Evolutionary conservation across 2,797 vertebrate genomes (phyloP).

Genomic region (Amphiprion clarkii): DNA sequence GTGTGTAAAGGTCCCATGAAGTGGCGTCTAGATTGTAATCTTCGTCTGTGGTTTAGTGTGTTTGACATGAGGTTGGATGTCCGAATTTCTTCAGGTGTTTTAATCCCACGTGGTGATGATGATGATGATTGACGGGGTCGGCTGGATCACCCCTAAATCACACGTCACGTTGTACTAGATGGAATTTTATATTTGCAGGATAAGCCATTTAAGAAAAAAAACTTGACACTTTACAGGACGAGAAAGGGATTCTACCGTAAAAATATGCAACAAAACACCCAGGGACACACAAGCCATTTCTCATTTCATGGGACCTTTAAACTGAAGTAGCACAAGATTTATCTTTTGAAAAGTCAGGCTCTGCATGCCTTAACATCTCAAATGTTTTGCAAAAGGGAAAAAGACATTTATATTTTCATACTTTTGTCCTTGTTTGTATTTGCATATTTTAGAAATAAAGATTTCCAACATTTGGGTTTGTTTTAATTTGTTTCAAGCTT

Average conservation of each 20-base stretch:
- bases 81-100: conserved; percentile 32
- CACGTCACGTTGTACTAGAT: conserved; percentile 9
- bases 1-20: conserved; percentile 75
- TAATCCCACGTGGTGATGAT: conserved; percentile 10
- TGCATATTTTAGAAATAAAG: conserved; percentile 88
- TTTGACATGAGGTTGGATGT: conserved; percentile 13
- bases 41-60: conserved; percentile 49
- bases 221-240: conserved; percentile 61
- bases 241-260: conserved; percentile 59
- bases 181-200: conserved; percentile 44
- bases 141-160: conserved; percentile 69
- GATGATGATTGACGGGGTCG: conserved; percentile 58
- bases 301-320: conserved; percentile 81
- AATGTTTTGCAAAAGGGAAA: conserved; percentile 79
- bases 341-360: conserved; percentile 67
- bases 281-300: conserved; percentile 76
- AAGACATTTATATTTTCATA: conserved; percentile 84
- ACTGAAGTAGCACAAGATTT: conserved; percentile 74
- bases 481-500: conserved; percentile 1
- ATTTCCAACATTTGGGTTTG: conserved; percentile 71
- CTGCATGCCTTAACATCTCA: conserved; percentile 81
- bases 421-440: conserved; percentile 81
- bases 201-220: conserved; percentile 58
- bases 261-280: conserved; percentile 74
- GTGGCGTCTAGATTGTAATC: conserved; percentile 49